Percentiles rank a stretch among this genome's conserved stretches.
Conservation (phyloP, 2,113 vertebrate genomes). For the Anas platyrhynchos region DNA sequence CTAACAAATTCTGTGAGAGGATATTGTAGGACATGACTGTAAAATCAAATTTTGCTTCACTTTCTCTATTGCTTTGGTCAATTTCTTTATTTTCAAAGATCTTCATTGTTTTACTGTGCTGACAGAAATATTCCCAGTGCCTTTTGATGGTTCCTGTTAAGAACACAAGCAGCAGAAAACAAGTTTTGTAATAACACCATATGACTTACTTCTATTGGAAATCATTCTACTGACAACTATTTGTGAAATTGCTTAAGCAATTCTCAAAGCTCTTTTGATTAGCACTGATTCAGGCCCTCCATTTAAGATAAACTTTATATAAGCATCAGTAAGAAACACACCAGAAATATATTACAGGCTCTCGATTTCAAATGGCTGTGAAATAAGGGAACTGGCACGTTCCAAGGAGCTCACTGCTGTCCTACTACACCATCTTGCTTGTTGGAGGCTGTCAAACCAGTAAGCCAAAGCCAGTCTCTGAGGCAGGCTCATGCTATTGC, state of each 20-base stretch:
- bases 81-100: slow-evolving; percentile 33
- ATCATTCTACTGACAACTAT: background rate
- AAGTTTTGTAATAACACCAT: background rate
- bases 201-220: background rate
- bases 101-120: slow-evolving; percentile 60
- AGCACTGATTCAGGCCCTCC: background rate
- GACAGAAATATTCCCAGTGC: slow-evolving; percentile 84
- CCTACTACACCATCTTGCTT: background rate
- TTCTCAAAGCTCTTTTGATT: background rate
- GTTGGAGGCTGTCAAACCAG: background rate
- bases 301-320: background rate
- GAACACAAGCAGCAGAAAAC: slow-evolving; percentile 43
- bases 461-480: background rate
- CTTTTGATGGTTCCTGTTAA: slow-evolving; percentile 80
- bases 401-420: background rate
- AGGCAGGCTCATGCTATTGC: background rate
- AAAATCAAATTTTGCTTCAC: slow-evolving; percentile 84
- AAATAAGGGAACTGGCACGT: background rate
- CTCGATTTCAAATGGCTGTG: background rate
- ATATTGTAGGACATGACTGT: slow-evolving; percentile 97
- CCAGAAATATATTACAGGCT: background rate
- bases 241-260: background rate
- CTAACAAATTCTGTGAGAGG: slow-evolving; percentile 92
- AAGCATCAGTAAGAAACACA: background rate
- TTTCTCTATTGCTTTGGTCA: slow-evolving; percentile 48